These are phyloP conservation scores for Glaucidium brasilianum DNA, from an alignment of 2,113 vertebrate species.

Conservation along the genomic window DNA sequence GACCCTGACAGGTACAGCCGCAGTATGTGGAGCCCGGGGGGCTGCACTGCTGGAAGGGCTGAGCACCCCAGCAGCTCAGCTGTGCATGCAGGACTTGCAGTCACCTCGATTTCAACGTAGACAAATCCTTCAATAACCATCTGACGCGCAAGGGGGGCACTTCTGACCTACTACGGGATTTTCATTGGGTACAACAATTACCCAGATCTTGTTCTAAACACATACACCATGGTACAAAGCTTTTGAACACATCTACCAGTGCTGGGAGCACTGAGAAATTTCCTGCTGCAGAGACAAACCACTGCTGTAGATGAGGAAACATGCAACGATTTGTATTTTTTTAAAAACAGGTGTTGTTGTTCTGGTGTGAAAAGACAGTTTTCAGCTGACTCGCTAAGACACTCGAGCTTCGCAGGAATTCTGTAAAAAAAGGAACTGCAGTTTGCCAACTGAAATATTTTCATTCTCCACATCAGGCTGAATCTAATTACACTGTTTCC, in stretches of 20 bases:
- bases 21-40: background rate
- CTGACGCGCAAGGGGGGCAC: background rate
- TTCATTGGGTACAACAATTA: background rate
- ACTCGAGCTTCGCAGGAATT: conserved; percentile 22
- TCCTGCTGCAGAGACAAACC: background rate
- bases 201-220: background rate
- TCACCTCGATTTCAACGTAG: fast-evolving
- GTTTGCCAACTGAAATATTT: conserved; percentile 48
- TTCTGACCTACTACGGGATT: background rate
- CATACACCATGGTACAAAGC: background rate
- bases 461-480: conserved; percentile 17
- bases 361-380: background rate
- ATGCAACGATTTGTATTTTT: background rate
- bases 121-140: background rate
- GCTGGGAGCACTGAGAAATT: background rate
- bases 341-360: background rate
- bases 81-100: background rate
- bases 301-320: background rate
- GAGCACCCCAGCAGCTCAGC: background rate
- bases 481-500: conserved; percentile 39
- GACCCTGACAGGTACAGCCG: background rate
- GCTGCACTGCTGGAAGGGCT: background rate
- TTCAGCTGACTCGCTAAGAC: background rate
- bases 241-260: background rate
- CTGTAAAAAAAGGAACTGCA: conserved; percentile 16